Conservation (phyloP, 2,888 invertebrate species). For the Synanthedon vespiformis region DNA sequence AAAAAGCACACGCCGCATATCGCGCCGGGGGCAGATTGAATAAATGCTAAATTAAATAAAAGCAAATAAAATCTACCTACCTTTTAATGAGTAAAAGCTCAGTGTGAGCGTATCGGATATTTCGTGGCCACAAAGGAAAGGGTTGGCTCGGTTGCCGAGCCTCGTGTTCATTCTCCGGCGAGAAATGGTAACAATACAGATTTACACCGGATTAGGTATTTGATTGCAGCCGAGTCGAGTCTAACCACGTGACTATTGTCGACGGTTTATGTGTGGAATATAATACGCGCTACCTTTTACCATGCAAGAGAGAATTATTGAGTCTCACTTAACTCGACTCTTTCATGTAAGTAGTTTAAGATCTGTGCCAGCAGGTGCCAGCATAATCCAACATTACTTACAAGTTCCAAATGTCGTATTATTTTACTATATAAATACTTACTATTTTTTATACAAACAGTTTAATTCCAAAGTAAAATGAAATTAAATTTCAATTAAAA, state of each 20-base stretch:
- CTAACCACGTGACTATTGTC: conserved; percentile 9
- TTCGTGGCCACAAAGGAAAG: conserved; percentile 47
- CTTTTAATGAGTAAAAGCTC: conserved; percentile 55
- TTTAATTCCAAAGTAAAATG: too few species aligned
- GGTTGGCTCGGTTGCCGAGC: conserved; percentile 14
- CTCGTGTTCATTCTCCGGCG: conserved; percentile 17
- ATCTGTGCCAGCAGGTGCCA: too few species aligned
- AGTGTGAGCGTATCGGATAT: conserved; percentile 37
- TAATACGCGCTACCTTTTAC: conserved; percentile 13
- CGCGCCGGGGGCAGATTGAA: conserved; percentile 63
- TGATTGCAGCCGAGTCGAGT: conserved; percentile 37
- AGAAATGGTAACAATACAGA: conserved; percentile 21
- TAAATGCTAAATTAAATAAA: conserved; percentile 70
- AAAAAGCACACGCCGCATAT: conserved; percentile 48
- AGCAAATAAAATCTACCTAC: conserved; percentile 56
- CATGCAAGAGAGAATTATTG: neutral
- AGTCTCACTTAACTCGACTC: neutral
- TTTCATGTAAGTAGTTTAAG: too few species aligned
- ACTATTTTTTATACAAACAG: too few species aligned
- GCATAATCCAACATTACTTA: too few species aligned
- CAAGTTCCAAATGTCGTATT: too few species aligned
- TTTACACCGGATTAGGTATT: conserved; percentile 28
- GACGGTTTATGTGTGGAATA: conserved; percentile 7
- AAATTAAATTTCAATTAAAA: too few species aligned
- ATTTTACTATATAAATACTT: too few species aligned